These are phyloP conservation scores for Tetramorium parvispinum DNA, from an alignment of 1,140 invertebrate species.

Conservation along the genomic window DNA sequence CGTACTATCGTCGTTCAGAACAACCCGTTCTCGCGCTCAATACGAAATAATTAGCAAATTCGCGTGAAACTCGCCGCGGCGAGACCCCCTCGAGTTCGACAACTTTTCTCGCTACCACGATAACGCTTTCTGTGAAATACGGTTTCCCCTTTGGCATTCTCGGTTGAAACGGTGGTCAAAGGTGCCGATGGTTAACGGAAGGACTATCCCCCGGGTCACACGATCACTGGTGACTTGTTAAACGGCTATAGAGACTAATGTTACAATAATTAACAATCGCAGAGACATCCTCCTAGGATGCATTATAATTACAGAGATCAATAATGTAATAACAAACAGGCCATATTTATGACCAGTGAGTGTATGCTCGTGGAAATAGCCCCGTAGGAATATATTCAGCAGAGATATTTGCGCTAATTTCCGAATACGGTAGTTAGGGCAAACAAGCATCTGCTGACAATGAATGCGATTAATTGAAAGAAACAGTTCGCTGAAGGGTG, in stretches of 20 bases:
- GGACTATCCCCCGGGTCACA: neutral
- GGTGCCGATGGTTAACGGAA: neutral
- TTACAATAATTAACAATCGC: slow-evolving; percentile 17
- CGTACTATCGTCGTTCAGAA: neutral
- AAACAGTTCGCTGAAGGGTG: neutral
- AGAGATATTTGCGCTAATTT: slow-evolving; percentile 21
- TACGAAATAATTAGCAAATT: slow-evolving; percentile 38
- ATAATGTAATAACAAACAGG: neutral
- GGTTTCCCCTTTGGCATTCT: neutral
- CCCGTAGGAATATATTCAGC: neutral
- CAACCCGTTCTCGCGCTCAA: neutral
- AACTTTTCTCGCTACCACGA: slow-evolving; percentile 1
- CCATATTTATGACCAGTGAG: slow-evolving; percentile 13
- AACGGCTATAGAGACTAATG: neutral
- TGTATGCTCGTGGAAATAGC: neutral
- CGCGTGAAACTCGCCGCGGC: neutral
- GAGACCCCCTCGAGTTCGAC: neutral
- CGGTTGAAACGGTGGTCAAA: neutral
- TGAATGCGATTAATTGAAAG: neutral
- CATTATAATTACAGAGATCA: slow-evolving; percentile 24
- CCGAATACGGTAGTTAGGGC: neutral
- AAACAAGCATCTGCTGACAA: neutral
- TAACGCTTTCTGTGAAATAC: slow-evolving; percentile 18
- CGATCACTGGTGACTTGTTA: neutral
- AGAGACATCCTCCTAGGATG: neutral